These are phyloP conservation scores for Triplophysa rosa DNA, from an alignment of 2,113 vertebrate genomes.

Conservation along the genomic window DNA sequence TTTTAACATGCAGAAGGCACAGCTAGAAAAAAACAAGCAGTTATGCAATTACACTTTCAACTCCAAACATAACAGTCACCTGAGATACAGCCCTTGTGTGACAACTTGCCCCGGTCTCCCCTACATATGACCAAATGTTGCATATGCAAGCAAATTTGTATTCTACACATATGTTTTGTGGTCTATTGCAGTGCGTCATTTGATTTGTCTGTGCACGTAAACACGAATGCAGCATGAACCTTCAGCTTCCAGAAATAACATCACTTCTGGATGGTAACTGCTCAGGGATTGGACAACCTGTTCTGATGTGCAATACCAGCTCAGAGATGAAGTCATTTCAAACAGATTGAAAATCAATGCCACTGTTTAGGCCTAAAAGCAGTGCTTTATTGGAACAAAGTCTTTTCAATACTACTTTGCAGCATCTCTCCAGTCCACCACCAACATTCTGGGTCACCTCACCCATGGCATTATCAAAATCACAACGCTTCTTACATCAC, in stretches of 20 bases:
- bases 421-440: not conserved
- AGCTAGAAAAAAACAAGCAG: too few species aligned
- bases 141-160: not conserved
- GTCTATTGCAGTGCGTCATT: not conserved
- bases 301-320: slow-evolving; percentile 7
- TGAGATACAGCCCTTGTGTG: not conserved
- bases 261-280: slow-evolving; percentile 33
- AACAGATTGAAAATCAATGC: too few species aligned
- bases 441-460: not conserved
- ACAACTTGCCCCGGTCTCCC: not conserved
- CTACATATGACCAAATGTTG: not conserved
- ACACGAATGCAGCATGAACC: not conserved
- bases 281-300: slow-evolving; percentile 15
- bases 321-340: slow-evolving; percentile 2
- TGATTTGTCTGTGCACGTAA: not conserved
- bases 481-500: not conserved
- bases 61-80: not conserved
- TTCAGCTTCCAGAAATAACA: not conserved
- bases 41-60: too few species aligned
- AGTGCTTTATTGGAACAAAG: not conserved
- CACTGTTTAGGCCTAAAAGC: not conserved
- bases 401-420: not conserved
- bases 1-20: too few species aligned
- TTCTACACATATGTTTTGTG: not conserved
- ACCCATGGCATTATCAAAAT: not conserved